Evolutionary conservation across 2,888 invertebrate genomes (phyloP).

Genomic region (Eupithecia centaureata): DNA sequence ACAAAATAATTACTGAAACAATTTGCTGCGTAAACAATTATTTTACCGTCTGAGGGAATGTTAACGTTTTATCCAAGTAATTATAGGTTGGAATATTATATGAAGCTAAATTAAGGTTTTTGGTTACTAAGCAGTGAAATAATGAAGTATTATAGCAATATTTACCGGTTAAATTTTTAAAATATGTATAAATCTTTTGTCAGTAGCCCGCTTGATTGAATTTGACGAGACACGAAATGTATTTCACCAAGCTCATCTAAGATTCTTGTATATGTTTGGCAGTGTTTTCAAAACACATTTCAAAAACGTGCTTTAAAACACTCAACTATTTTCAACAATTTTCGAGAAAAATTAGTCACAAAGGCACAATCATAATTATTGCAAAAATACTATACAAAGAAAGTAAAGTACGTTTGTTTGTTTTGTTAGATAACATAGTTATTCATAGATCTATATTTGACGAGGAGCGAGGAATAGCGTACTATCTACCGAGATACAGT

Average conservation of each 20-base stretch:
- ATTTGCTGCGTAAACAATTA: background rate
- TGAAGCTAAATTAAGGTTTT: background rate
- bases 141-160: background rate
- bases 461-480: too few species aligned
- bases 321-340: background rate
- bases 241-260: too few species aligned
- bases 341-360: background rate
- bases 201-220: too few species aligned
- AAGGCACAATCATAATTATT: background rate
- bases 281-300: too few species aligned
- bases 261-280: too few species aligned
- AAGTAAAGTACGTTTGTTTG: background rate
- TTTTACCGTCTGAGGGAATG: background rate
- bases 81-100: background rate
- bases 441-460: too few species aligned
- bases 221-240: too few species aligned
- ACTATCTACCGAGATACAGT: too few species aligned
- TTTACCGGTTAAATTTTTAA: too few species aligned
- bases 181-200: too few species aligned
- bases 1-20: conserved; percentile 3
- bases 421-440: background rate
- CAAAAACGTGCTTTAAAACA: too few species aligned
- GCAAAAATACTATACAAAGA: background rate
- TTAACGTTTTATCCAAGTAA: background rate
- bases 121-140: background rate